Conservation (phyloP, 2,797 vertebrate species). For the Falco concolor region DNA sequence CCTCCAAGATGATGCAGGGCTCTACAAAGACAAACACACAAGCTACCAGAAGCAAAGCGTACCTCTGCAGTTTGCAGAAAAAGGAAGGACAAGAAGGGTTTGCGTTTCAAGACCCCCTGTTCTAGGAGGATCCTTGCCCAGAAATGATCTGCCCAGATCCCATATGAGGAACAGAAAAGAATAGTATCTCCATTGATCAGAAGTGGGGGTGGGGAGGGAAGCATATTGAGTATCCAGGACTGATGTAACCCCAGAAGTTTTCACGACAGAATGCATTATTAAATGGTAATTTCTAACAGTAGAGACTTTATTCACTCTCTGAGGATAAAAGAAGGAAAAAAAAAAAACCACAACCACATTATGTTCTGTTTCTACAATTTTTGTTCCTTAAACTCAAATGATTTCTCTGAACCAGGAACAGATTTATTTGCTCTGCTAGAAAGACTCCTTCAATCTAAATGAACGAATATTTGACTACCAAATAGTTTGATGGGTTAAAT, state of each 20-base stretch:
- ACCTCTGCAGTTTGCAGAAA: neutral
- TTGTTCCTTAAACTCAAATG: neutral
- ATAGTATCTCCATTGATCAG: neutral
- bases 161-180: neutral
- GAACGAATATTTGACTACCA: neutral
- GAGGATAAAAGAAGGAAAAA: neutral
- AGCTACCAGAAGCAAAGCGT: neutral
- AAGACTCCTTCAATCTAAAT: neutral
- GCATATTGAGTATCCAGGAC: neutral
- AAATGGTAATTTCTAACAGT: neutral
- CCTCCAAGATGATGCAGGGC: neutral
- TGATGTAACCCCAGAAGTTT: neutral
- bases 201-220: neutral
- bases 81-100: neutral
- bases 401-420: neutral
- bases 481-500: neutral
- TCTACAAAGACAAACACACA: neutral
- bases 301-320: neutral
- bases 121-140: neutral
- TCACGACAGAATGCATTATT: neutral
- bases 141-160: neutral
- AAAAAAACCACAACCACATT: rapidly evolving
- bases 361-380: neutral
- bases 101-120: neutral
- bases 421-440: neutral